phyloP scores from a whole-genome alignment of 2,888 invertebrate genomes.

The Amiota minor region DNA sequence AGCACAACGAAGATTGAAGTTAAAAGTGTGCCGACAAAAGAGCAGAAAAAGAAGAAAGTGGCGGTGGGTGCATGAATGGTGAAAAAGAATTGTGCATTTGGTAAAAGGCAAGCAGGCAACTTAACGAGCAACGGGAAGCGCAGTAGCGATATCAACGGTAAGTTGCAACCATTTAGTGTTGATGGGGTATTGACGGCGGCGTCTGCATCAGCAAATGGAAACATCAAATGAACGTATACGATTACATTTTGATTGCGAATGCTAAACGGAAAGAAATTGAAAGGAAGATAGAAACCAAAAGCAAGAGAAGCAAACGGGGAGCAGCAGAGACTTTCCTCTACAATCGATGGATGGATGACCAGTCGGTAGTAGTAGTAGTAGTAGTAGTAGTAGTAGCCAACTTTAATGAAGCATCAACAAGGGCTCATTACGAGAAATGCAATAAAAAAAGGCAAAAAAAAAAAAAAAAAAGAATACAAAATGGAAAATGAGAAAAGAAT shows the following conservation, averaged over 20 bases:
- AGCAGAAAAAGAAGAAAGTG: background rate
- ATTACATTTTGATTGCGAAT: conserved; percentile 29
- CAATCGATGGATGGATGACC: too few species aligned
- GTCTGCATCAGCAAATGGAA: background rate
- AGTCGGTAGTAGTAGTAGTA: too few species aligned
- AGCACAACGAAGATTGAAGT: too few species aligned
- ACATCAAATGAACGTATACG: conserved; percentile 24
- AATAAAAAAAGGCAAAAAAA: background rate
- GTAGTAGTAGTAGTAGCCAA: background rate
- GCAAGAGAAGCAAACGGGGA: too few species aligned
- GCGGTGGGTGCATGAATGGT: background rate
- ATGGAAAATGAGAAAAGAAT: background rate
- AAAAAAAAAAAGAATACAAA: conserved; percentile 26
- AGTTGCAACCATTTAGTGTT: too few species aligned
- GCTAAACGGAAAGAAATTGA: too few species aligned
- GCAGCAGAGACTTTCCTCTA: too few species aligned
- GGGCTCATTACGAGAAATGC: conserved; percentile 2
- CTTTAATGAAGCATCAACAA: background rate
- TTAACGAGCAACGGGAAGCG: too few species aligned
- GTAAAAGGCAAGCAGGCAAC: too few species aligned
- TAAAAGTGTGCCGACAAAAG: too few species aligned
- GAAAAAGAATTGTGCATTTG: conserved; percentile 21
- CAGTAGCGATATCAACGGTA: too few species aligned
- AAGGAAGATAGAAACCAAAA: too few species aligned
- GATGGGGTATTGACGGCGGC: background rate